These are phyloP conservation scores for Istiophorus platypterus DNA, from an alignment of 2,113 vertebrate genomes.

Conservation along the genomic window DNA sequence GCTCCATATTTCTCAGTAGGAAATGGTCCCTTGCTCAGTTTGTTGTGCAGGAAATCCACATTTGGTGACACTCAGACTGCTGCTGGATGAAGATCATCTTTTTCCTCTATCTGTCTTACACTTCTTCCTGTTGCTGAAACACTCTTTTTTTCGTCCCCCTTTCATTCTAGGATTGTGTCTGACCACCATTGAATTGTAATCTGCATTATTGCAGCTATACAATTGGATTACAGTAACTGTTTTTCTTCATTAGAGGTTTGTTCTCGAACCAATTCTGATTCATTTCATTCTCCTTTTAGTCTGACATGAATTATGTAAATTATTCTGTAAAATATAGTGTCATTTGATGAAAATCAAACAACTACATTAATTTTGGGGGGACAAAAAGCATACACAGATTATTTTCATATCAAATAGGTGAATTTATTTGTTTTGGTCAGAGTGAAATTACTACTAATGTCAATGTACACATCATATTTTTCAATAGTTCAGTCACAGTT, in stretches of 20 bases:
- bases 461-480: no score
- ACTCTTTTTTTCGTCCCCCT: background rate
- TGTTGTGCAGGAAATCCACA: constrained; percentile 73
- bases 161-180: background rate
- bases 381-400: background rate
- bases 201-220: background rate
- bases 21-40: constrained; percentile 48
- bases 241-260: background rate
- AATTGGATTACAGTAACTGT: background rate
- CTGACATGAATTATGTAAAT: background rate
- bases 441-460: no score
- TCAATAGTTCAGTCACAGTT: background rate
- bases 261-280: background rate
- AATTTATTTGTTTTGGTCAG: no score
- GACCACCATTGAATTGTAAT: background rate
- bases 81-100: constrained; percentile 44
- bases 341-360: no score
- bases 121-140: constrained; percentile 37
- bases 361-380: no score
- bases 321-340: background rate
- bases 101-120: constrained; percentile 51
- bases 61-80: constrained; percentile 67
- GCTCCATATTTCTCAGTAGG: constrained; percentile 21
- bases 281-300: background rate
- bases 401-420: no score